These are phyloP conservation scores for Aethina tumida DNA, from an alignment of 1,140 invertebrate genomes.

Conservation along the genomic window DNA sequence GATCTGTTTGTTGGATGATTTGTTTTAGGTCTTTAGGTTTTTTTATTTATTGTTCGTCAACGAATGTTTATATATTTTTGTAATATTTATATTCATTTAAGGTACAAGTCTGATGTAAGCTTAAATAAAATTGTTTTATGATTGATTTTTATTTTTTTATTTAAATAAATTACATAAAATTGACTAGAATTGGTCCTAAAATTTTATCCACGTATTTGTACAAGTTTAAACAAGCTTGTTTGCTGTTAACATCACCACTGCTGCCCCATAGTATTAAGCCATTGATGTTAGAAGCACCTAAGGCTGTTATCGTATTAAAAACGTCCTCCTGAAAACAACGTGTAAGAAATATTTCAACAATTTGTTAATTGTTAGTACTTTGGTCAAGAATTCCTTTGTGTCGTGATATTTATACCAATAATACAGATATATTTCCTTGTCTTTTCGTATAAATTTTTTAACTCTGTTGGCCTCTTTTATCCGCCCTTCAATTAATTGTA, in stretches of 20 bases:
- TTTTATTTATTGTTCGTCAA: too few relatives aligned
- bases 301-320: slow-evolving; percentile 39
- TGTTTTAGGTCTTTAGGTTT: too few relatives aligned
- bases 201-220: slow-evolving; percentile 46
- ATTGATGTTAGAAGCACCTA: slow-evolving; percentile 44
- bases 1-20: too few relatives aligned
- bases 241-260: slow-evolving; percentile 55
- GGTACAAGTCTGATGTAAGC: too few relatives aligned
- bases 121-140: too few relatives aligned
- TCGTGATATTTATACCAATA: slow-evolving; percentile 63
- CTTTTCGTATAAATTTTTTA: slow-evolving; percentile 27
- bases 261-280: slow-evolving; percentile 66
- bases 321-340: slow-evolving; percentile 47
- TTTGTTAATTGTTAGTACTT: too few relatives aligned
- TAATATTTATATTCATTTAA: too few relatives aligned
- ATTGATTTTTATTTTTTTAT: too few relatives aligned
- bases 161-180: slow-evolving; percentile 1
- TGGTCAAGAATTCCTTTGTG: slow-evolving; percentile 41
- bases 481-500: slow-evolving; percentile 48
- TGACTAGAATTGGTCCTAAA: slow-evolving; percentile 43
- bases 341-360: too few relatives aligned
- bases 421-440: slow-evolving; percentile 46
- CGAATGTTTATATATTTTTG: too few relatives aligned
- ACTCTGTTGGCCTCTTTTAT: slow-evolving; percentile 51
- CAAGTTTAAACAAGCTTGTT: slow-evolving; percentile 49